Evolutionary conservation across 2,797 vertebrate genomes (phyloP), one percentile per base, ranked within the genome.

Genomic region (Botia almorhae): DNA sequence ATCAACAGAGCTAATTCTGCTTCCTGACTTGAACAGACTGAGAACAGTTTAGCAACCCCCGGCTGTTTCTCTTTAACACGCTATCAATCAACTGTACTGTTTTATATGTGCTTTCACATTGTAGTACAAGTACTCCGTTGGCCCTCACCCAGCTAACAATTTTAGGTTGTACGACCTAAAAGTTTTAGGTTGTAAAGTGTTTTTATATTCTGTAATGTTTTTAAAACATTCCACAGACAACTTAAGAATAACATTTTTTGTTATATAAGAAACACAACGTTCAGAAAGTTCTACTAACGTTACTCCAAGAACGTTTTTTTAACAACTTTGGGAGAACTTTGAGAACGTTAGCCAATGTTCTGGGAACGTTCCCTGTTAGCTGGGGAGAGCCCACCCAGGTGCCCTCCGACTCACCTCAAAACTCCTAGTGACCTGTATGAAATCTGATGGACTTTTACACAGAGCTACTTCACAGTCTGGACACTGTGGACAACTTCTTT

Each of bases 1-100:
- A 84, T 86, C 63, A 72, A 82, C 56, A 83, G 85, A 86, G 83
- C 81, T 86, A 86, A 84, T 69, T 43, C 60, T 74, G 84, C 74
- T 73, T 63, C 69, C 58, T 65, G 53, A 82, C 73, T 82, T 81
- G 82, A 84, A 83, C 56, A 58, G 13, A 50, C 13, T 43, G 55
- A 58, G 50, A 61, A 58, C 6, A 69, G 60, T 17, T 78, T 39
- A 79, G 56, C 7, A 14, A 71, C 26, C 39, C 14, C 68, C 53
- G 68, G 29, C 67, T 79, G 55, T 69, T 78, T 70, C 55, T 63
- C 26, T 33, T 33, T 29, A 29, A 23, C 21, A 23, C 58, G 68
- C 67, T 72, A 50, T 43, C 65, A 81, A 75, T 73, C 69, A 69
- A 46, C 11, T 74, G 26, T 69, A 69, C 72, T 68, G 72, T 75